Percentiles rank a stretch among this genome's conserved stretches.
Evolutionary conservation across 2,797 vertebrate genomes (phyloP).

Genomic region (Ataeniobius toweri): DNA sequence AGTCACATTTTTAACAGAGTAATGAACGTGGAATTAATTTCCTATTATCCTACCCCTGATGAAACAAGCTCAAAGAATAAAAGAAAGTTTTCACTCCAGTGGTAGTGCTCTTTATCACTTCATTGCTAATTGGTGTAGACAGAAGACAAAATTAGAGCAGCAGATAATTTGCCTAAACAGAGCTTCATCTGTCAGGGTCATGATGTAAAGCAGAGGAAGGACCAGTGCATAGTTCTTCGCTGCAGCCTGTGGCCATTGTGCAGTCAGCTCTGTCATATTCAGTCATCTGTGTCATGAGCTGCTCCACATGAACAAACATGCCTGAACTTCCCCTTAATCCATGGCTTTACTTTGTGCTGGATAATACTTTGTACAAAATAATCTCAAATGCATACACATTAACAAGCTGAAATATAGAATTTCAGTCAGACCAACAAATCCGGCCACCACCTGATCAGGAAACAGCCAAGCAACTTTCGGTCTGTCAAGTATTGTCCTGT

Average conservation of each 20-base stretch:
- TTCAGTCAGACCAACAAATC: too few species aligned
- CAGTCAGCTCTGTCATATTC: constrained; percentile 43
- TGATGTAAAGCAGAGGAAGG: constrained; percentile 69
- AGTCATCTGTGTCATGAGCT: constrained; percentile 58
- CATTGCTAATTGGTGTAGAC: constrained; percentile 68
- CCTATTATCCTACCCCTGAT: constrained; percentile 30
- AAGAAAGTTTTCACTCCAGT: constrained; percentile 44
- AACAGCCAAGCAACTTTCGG: too few species aligned
- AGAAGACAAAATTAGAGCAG: constrained; percentile 78
- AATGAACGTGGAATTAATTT: constrained; percentile 19
- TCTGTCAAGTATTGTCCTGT: too few species aligned
- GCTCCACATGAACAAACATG: constrained; percentile 60
- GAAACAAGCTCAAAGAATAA: constrained; percentile 53
- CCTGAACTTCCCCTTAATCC: constrained; percentile 43
- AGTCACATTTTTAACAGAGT: constrained; percentile 23
- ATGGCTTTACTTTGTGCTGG: not conserved
- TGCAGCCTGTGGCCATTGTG: constrained; percentile 44
- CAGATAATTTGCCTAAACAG: constrained; percentile 79
- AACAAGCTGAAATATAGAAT: too few species aligned
- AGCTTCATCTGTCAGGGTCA: constrained; percentile 77
- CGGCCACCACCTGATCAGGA: too few species aligned
- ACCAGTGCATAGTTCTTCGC: constrained; percentile 66
- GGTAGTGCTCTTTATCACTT: constrained; percentile 60
- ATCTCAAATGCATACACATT: not conserved
- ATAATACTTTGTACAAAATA: not conserved